Conservation (phyloP, 2,888 invertebrate genomes). For the Cryptocephalus primarius region DNA sequence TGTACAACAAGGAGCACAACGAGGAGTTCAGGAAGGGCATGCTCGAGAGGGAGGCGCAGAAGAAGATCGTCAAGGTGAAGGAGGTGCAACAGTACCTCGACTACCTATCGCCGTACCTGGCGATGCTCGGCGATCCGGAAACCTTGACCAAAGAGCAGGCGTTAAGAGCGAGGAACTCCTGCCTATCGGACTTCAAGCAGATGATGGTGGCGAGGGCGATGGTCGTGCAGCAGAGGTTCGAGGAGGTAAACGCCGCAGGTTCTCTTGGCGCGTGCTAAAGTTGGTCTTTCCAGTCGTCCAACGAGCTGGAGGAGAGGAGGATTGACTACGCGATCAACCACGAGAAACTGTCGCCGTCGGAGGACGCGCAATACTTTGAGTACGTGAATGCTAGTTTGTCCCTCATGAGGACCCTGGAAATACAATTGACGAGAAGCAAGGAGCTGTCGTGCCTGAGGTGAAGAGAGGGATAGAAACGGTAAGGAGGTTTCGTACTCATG, state of each 20-base stretch:
- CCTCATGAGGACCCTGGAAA: slow-evolving; percentile 47
- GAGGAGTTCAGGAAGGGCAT: slow-evolving; percentile 38
- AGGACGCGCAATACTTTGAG: slow-evolving; percentile 47
- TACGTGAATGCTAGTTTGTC: slow-evolving; percentile 40
- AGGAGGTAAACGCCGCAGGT: slow-evolving; percentile 38
- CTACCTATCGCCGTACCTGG: slow-evolving; percentile 53
- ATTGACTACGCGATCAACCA: slow-evolving; percentile 47
- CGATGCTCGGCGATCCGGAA: slow-evolving; percentile 43
- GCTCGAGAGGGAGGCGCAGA: slow-evolving; percentile 42
- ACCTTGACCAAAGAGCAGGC: slow-evolving; percentile 36
- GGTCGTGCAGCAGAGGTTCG: slow-evolving; percentile 53
- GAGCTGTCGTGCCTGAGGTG: slow-evolving; percentile 42
- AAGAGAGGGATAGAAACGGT: not conserved
- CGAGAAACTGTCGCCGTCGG: slow-evolving; percentile 46
- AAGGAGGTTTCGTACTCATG: no score
- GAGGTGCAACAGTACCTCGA: slow-evolving; percentile 54
- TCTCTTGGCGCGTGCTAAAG: no score
- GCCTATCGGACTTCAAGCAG: slow-evolving; percentile 56
- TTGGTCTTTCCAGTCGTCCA: slow-evolving; percentile 2
- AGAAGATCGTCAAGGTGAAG: slow-evolving; percentile 42
- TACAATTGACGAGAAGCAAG: slow-evolving; percentile 48
- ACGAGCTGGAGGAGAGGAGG: slow-evolving; percentile 38
- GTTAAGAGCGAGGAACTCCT: slow-evolving; percentile 42
- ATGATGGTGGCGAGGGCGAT: slow-evolving; percentile 51
- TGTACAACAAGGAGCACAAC: slow-evolving; percentile 47